Evolutionary conservation across 2,797 vertebrate genomes (phyloP).

Genomic region (Huso huso): DNA sequence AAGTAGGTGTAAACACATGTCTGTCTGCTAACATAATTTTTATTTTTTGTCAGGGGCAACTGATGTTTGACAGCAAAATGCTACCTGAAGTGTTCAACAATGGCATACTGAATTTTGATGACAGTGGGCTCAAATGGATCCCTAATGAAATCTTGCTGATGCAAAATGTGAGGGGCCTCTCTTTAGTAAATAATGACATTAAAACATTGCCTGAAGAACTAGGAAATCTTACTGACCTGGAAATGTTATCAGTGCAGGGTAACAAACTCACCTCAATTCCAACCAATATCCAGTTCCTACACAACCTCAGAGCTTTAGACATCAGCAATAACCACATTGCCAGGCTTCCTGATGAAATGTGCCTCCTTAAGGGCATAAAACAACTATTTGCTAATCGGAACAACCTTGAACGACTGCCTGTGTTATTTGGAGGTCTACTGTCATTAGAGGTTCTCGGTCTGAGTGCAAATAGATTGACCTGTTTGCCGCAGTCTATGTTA

Average conservation of each 20-base stretch:
- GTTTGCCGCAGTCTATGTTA: constrained; percentile 27
- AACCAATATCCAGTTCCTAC: constrained; percentile 36
- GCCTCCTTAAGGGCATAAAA: constrained; percentile 28
- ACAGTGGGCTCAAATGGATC: constrained; percentile 32
- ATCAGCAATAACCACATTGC: constrained; percentile 36
- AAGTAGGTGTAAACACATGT: too few species aligned
- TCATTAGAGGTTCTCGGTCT: constrained; percentile 41
- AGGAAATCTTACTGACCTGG: constrained; percentile 31
- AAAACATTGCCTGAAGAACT: constrained; percentile 32
- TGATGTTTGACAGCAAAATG: not conserved
- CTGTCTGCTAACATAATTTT: too few species aligned
- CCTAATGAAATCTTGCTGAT: constrained; percentile 33
- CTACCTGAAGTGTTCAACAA: not conserved
- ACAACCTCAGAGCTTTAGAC: constrained; percentile 38
- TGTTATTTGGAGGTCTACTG: constrained; percentile 31
- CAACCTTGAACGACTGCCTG: constrained; percentile 36
- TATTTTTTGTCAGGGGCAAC: not conserved
- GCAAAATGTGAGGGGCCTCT: constrained; percentile 34
- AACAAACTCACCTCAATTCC: constrained; percentile 42
- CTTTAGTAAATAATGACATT: constrained; percentile 43
- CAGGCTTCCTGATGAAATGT: constrained; percentile 31
- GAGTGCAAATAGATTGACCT: constrained; percentile 36
- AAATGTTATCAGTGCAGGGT: constrained; percentile 42
- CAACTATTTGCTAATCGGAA: constrained; percentile 39
- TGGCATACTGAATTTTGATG: constrained; percentile 31